Evolutionary conservation across 2,888 invertebrate genomes (phyloP).

Genomic region (Nematopogon swammerdamellus): DNA sequence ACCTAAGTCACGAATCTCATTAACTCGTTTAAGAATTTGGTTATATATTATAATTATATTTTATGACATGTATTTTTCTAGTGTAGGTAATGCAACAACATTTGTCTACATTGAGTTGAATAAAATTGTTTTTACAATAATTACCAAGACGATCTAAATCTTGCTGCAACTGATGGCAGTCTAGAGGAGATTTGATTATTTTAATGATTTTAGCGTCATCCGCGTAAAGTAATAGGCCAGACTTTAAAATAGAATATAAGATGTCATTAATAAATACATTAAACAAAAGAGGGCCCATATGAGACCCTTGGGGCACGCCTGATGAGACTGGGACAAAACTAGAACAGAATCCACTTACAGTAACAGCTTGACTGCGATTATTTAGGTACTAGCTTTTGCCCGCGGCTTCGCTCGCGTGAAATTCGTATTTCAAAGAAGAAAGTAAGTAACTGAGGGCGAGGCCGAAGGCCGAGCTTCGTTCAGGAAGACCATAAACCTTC

Average conservation of each 20-base stretch:
- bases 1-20: not conserved
- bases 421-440: too few species aligned
- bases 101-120: not conserved
- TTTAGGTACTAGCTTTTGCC: too few species aligned
- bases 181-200: not conserved
- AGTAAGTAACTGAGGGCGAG: too few species aligned
- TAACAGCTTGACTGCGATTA: constrained; percentile 1
- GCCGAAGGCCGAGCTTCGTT: too few species aligned
- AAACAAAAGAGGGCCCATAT: constrained; percentile 9
- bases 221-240: constrained; percentile 6
- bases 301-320: constrained; percentile 7
- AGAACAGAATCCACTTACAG: constrained; percentile 1
- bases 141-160: not conserved
- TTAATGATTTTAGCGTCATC: constrained; percentile 10
- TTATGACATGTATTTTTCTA: not conserved
- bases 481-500: too few species aligned
- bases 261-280: constrained; percentile 10
- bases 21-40: not conserved
- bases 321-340: constrained; percentile 1
- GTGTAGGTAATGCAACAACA: not conserved
- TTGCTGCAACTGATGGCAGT: not conserved
- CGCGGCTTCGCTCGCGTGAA: too few species aligned
- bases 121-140: not conserved
- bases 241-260: constrained; percentile 4
- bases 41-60: not conserved